These are phyloP conservation scores for Oscheius sp. DNA, from an alignment of 2,888 invertebrate genomes.

Conservation along the genomic window DNA sequence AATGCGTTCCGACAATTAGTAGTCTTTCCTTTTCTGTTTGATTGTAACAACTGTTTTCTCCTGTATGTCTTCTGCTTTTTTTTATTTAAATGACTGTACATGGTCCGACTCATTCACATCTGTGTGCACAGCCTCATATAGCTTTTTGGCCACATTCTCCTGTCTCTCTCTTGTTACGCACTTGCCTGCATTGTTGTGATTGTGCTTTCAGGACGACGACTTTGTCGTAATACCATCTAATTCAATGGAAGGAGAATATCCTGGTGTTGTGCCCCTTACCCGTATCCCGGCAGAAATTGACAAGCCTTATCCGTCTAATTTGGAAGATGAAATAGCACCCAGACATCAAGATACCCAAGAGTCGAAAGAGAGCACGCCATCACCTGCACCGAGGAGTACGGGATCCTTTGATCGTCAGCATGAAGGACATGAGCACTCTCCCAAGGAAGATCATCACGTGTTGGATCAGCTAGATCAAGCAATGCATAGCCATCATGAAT, in stretches of 20 bases:
- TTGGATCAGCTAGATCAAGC: too few species aligned
- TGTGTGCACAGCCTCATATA: constrained; percentile 22
- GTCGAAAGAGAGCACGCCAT: neutral
- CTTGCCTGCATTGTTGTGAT: constrained; percentile 21
- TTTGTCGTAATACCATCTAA: constrained; percentile 5
- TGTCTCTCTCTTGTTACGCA: neutral
- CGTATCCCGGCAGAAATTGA: constrained; percentile 19
- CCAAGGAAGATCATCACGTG: too few species aligned
- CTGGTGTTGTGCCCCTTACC: neutral
- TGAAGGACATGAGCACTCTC: neutral
- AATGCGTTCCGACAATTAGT: too few species aligned
- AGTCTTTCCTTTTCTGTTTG: neutral
- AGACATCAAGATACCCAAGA: neutral
- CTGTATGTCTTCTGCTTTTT: neutral
- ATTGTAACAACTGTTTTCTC: too few species aligned
- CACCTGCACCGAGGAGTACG: constrained; percentile 2
- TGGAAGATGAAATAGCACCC: constrained; percentile 4
- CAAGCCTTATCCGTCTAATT: constrained; percentile 15
- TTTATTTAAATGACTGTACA: constrained; percentile 3
- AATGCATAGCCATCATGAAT: too few species aligned
- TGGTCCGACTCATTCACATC: constrained; percentile 9
- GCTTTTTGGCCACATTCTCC: constrained; percentile 21
- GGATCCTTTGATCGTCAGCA: neutral
- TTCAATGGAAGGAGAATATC: constrained; percentile 10
- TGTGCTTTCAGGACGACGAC: constrained; percentile 25